Evolutionary conservation across 53 echinoderm and acorn worm genomes (phyloP).

Genomic region (Apostichopus leukothele): DNA sequence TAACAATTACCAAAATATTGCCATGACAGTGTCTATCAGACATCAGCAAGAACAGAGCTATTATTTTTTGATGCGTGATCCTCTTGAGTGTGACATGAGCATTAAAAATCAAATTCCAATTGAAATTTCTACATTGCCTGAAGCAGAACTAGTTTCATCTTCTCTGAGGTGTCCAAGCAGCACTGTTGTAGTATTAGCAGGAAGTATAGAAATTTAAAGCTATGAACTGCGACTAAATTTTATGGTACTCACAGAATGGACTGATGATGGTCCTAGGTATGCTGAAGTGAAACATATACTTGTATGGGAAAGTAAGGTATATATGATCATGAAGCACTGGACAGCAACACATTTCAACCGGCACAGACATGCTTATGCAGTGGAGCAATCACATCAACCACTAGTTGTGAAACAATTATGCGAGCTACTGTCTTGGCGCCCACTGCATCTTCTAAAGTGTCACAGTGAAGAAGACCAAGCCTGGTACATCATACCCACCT

Average conservation of each 20-base stretch:
- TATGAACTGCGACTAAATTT: not conserved
- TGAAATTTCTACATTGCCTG: too few relatives aligned
- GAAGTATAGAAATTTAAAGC: not conserved
- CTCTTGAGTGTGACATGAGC: too few relatives aligned
- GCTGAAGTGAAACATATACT: not conserved
- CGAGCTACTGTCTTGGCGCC: not conserved
- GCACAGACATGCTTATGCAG: not conserved
- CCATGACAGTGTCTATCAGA: constrained; percentile 36
- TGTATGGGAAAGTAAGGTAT: not conserved
- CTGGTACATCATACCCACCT: not conserved
- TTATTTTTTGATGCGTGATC: not conserved
- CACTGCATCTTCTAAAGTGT: not conserved
- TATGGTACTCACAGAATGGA: not conserved
- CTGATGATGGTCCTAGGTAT: not conserved
- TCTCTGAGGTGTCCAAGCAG: too few relatives aligned
- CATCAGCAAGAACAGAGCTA: constrained; percentile 38
- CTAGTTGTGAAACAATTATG: not conserved
- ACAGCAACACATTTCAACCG: not conserved
- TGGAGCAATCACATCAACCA: not conserved
- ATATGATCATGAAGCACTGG: not conserved
- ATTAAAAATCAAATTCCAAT: too few relatives aligned
- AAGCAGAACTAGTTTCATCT: too few relatives aligned
- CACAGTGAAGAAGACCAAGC: not conserved
- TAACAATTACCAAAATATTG: constrained; percentile 42
- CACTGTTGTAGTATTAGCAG: too few relatives aligned